These are phyloP conservation scores for Helarctos malayanus DNA, from an alignment of 2,797 vertebrate genomes.

Conservation along the genomic window DNA sequence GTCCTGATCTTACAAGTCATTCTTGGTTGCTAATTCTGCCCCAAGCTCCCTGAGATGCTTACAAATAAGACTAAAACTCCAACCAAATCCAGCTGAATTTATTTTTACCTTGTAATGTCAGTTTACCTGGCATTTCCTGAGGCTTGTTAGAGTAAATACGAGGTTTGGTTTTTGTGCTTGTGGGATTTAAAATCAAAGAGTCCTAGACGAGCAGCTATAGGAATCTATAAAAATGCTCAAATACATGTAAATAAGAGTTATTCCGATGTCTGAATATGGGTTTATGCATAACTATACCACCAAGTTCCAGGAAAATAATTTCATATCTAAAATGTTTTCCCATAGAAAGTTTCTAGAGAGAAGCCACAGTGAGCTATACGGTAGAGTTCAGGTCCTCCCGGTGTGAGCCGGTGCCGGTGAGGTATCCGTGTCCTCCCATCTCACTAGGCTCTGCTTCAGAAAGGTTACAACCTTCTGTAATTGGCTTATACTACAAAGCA, in stretches of 20 bases:
- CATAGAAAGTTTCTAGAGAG: not conserved
- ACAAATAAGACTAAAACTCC: not conserved
- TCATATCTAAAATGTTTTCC: not conserved
- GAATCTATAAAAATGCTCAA: not conserved
- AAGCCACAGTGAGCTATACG: rapidly evolving
- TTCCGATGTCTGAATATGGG: not conserved
- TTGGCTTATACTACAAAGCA: conserved; percentile 65
- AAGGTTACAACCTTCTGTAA: conserved; percentile 58
- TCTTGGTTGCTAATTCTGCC: not conserved
- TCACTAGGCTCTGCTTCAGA: not conserved
- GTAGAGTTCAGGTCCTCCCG: not conserved
- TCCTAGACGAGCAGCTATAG: not conserved
- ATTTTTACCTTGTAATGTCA: not conserved
- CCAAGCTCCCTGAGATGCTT: not conserved
- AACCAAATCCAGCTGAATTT: not conserved
- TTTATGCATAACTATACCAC: not conserved
- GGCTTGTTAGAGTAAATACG: not conserved
- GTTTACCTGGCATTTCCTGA: not conserved
- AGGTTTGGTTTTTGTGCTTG: not conserved
- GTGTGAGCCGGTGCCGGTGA: not conserved
- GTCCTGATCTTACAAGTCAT: not conserved
- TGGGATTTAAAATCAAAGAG: not conserved
- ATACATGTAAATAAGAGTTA: not conserved
- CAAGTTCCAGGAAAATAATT: not conserved
- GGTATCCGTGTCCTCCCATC: not conserved